Evolutionary conservation across 2,888 invertebrate species (phyloP).

Genomic region (Pachliopta kotzebuea): DNA sequence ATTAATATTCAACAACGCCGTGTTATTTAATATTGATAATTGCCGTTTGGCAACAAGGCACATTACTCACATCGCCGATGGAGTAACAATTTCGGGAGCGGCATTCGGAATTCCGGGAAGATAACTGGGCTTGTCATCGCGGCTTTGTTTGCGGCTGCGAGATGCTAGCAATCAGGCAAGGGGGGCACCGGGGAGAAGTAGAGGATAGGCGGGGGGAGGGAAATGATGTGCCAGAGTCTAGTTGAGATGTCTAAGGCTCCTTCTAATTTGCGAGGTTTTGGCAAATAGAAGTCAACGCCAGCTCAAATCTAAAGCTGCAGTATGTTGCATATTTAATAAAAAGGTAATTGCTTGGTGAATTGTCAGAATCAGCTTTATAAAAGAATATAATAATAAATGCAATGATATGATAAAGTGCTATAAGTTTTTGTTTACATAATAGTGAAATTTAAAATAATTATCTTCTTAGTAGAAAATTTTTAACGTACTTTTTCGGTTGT

Average conservation of each 20-base stretch:
- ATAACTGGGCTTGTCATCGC: constrained; percentile 58
- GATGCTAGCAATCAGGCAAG: constrained; percentile 56
- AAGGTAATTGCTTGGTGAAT: not conserved
- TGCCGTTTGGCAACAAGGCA: constrained; percentile 33
- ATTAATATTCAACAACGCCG: not conserved
- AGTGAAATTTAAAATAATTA: too few relatives aligned
- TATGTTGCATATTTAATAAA: constrained; percentile 15
- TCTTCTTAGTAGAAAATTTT: too few relatives aligned
- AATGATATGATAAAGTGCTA: too few relatives aligned
- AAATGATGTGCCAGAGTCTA: constrained; percentile 43
- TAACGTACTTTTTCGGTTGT: too few relatives aligned
- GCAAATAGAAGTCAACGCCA: constrained; percentile 55
- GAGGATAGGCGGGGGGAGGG: constrained; percentile 35
- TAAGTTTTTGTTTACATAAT: too few relatives aligned
- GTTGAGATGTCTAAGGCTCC: constrained; percentile 59
- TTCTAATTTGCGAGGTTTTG: constrained; percentile 63
- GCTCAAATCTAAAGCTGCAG: constrained; percentile 35
- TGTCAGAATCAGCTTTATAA: not conserved
- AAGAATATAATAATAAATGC: too few relatives aligned
- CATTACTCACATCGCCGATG: constrained; percentile 59
- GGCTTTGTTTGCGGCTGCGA: constrained; percentile 65
- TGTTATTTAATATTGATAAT: constrained; percentile 16
- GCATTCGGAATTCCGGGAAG: constrained; percentile 58
- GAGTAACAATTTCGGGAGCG: constrained; percentile 49
- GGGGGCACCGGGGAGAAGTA: constrained; percentile 33